Base-by-base conservation (phyloP, 2,888 invertebrate species). In the Drosophila sordidapex region DNA sequence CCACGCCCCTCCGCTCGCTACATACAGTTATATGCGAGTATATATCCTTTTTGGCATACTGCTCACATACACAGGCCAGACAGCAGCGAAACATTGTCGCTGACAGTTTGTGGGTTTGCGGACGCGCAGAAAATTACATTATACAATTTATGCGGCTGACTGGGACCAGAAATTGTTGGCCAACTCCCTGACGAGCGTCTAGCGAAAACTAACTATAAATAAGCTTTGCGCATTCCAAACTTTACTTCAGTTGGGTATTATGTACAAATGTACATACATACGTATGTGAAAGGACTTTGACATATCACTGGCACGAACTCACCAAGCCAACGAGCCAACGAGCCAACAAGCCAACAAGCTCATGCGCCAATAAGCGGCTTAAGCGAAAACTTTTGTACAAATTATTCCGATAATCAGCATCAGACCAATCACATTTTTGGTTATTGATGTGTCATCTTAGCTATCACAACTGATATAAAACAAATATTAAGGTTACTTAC, bases 131-230 rank as follows among this genome's bases (percentile, higher is more conserved):
- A 87, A 87, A 87, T 87, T 87, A 90, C 87, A 89, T 87, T 90
- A 89, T 80, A 87, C 87, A 87, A 89, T 87, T 87, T 90, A 87
- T 90, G 90, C 90, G 74, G 86, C 83, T 89, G 89, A 76, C 88
- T 87, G 84, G 76, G 65, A 71, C 60, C 74, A 54, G 67, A 71
- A 77, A 78, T 79, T 73, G 68, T 78, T 81, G 66, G 69, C 60
- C 58, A 76, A 76, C 60, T 69, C 61, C 73, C 72, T 52, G 81
- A 61, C 81, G 65, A 63, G 27, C 36, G 56, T 63, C 53, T 62
- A 63, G 56, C 65, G 40, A 60, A 54, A 79, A 74, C 75, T 65
- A 81, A 73, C 78, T 62, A 81, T 73, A 81, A 79, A 79, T 79
- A 79, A 81, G 67, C 77, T 72, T 66, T 66, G 57, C 40, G 40